Percentiles rank a stretch among this genome's conserved stretches.
Evolutionary conservation across 2,797 vertebrate species (phyloP).

Genomic region (Sus cebifrons): DNA sequence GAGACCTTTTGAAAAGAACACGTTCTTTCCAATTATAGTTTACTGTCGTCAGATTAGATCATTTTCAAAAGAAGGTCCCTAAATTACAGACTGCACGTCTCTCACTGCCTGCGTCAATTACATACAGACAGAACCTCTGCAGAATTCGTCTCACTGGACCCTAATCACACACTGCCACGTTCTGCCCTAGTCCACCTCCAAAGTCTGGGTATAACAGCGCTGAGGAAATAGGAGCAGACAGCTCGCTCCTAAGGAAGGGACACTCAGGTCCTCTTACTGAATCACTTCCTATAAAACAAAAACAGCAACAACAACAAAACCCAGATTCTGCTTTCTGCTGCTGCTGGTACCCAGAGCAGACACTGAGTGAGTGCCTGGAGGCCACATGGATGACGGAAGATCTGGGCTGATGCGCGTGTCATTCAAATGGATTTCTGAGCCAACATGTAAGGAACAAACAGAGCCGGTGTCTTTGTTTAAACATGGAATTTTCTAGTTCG

Average conservation of each 20-base stretch:
- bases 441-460: neutral
- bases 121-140: neutral
- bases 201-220: fast-evolving
- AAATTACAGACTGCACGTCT: neutral
- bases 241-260: neutral
- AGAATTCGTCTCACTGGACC: neutral
- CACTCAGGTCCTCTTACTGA: neutral
- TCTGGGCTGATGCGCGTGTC: neutral
- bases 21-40: neutral
- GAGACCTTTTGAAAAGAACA: conserved; percentile 34
- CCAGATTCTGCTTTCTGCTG: neutral
- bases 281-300: neutral
- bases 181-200: neutral
- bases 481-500: neutral
- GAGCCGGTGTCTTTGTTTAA: neutral
- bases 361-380: neutral
- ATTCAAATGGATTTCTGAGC: neutral
- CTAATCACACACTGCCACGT: neutral
- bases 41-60: neutral
- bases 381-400: no score
- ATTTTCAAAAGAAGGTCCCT: conserved; percentile 42
- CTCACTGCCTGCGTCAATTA: neutral
- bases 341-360: neutral
- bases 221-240: neutral
- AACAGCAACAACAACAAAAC: neutral